A percentile compares a stretch with the other conserved stretches of the same genome.
Evolutionary conservation across 2,888 invertebrate genomes (phyloP).

Genomic region (Catocala nupta): DNA sequence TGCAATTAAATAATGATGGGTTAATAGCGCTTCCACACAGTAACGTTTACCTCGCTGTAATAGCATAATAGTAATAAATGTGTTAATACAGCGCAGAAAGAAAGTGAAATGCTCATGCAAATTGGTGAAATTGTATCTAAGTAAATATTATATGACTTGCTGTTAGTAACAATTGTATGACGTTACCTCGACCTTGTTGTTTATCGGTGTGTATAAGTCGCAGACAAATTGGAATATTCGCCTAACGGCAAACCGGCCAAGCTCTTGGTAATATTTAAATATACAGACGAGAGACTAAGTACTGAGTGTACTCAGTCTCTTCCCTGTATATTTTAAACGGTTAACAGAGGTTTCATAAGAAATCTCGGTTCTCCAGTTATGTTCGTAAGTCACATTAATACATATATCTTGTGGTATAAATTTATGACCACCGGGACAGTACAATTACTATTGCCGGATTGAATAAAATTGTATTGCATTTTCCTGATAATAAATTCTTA

Average conservation of each 20-base stretch:
- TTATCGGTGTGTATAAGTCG: background rate
- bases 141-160: conserved; percentile 51
- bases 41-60: conserved; percentile 43
- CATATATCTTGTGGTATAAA: too few species aligned
- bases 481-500: too few species aligned
- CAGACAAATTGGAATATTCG: background rate
- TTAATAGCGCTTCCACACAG: conserved; percentile 42
- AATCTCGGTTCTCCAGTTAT: too few species aligned
- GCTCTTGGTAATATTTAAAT: too few species aligned
- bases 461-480: too few species aligned
- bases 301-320: too few species aligned
- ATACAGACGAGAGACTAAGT: too few species aligned
- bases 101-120: conserved; percentile 64
- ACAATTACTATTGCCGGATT: too few species aligned
- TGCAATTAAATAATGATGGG: conserved; percentile 35
- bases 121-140: conserved; percentile 53
- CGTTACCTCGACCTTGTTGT: conserved; percentile 40
- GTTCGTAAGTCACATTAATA: too few species aligned
- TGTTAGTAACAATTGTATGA: conserved; percentile 38
- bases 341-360: too few species aligned
- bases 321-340: too few species aligned
- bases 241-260: background rate
- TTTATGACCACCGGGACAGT: too few species aligned
- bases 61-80: conserved; percentile 43
- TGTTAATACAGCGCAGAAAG: conserved; percentile 56